Evolutionary conservation across 2,113 vertebrate genomes (phyloP).

Genomic region (Kryptolebias marmoratus): DNA sequence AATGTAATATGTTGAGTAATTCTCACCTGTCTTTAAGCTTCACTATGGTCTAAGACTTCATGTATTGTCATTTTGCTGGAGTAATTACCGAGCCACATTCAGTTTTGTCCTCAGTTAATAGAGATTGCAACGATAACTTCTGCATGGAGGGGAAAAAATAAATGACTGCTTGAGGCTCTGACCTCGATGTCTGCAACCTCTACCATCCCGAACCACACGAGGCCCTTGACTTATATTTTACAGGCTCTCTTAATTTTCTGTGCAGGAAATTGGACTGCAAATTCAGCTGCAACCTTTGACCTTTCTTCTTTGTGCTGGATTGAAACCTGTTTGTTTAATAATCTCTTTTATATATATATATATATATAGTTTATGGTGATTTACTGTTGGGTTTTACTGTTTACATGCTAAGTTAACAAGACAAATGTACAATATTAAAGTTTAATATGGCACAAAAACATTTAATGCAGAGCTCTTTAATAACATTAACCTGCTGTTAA

Average conservation of each 20-base stretch:
- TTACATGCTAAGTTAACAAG: neutral
- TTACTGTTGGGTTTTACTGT: neutral
- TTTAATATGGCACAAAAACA: neutral
- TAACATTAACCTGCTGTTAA: no score
- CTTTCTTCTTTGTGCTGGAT: conserved; percentile 1
- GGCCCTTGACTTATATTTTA: conserved; percentile 24
- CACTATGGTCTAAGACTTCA: conserved; percentile 9
- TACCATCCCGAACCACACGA: conserved; percentile 22
- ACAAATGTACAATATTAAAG: neutral
- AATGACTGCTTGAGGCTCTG: conserved; percentile 47
- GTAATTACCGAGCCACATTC: conserved; percentile 37
- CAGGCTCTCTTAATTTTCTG: conserved; percentile 21
- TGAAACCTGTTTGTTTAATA: neutral
- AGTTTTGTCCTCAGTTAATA: conserved; percentile 51
- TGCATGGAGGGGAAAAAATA: conserved; percentile 17
- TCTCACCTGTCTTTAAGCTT: neutral
- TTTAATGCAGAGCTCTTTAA: no score
- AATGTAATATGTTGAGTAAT: no score
- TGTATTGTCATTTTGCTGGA: conserved; percentile 20
- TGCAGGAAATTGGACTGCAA: conserved; percentile 22
- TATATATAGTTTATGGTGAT: conserved; percentile 1
- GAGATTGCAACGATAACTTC: conserved; percentile 60
- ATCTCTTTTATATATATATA: conserved; percentile 5
- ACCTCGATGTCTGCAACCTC: conserved; percentile 45
- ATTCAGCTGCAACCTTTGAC: neutral